Conservation (phyloP, 2,888 invertebrate genomes). For the Ectemnius lituratus region DNA sequence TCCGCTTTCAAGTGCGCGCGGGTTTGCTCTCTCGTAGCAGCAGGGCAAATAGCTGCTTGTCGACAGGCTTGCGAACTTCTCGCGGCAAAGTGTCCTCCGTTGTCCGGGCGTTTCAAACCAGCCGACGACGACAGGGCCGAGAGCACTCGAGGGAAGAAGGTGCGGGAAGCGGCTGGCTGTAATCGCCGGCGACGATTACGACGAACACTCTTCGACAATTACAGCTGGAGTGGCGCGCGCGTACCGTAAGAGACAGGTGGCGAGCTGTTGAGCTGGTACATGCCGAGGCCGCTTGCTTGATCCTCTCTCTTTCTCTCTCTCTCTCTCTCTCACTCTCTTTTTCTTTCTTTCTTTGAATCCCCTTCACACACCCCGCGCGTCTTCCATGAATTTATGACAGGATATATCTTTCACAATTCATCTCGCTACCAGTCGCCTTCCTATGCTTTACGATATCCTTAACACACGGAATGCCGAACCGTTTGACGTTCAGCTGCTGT, state of each 20-base stretch:
- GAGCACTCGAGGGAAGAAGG: conserved; percentile 54
- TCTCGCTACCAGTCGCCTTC: conserved; percentile 17
- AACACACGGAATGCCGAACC: not conserved
- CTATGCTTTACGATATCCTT: conserved; percentile 23
- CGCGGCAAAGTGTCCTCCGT: conserved; percentile 62
- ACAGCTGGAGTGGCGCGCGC: conserved; percentile 61
- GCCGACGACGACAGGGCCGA: conserved; percentile 33
- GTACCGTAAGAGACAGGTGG: conserved; percentile 66
- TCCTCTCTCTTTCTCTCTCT: too few relatives aligned
- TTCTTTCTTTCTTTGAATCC: conserved; percentile 11
- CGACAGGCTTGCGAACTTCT: conserved; percentile 39
- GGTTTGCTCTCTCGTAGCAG: conserved; percentile 16
- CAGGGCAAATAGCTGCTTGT: conserved; percentile 53
- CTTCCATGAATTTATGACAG: conserved; percentile 49
- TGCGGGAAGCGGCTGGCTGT: conserved; percentile 29
- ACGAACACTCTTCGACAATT: conserved; percentile 67
- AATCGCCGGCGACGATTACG: conserved; percentile 48
- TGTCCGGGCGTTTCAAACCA: conserved; percentile 58
- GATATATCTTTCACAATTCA: conserved; percentile 44
- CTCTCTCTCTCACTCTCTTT: too few relatives aligned
- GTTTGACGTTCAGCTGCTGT: not conserved
- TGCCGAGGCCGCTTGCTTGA: too few relatives aligned
- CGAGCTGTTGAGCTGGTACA: conserved; percentile 21
- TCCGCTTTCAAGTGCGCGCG: conserved; percentile 41
- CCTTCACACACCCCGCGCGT: conserved; percentile 21